Conservation (phyloP, 2,888 invertebrate species). For the Dasysyrphus tricinctus region DNA sequence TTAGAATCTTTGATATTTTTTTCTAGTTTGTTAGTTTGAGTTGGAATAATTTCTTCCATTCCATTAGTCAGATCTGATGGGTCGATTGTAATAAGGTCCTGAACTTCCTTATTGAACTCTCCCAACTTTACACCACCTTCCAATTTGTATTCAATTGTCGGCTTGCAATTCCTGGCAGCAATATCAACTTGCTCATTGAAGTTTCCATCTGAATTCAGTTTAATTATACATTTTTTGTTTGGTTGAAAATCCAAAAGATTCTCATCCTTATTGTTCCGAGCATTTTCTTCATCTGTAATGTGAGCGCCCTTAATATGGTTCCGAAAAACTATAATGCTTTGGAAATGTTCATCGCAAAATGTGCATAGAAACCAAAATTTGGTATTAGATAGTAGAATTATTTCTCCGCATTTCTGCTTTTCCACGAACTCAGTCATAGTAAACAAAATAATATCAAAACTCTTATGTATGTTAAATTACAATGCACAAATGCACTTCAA, state of each 20-base stretch:
- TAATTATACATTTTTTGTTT: neutral
- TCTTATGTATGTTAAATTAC: too few species aligned
- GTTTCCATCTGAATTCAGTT: neutral
- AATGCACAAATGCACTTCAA: too few species aligned
- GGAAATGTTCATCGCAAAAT: slow-evolving; percentile 9
- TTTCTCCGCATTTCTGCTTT: slow-evolving; percentile 26
- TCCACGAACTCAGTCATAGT: too few species aligned
- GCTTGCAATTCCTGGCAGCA: neutral
- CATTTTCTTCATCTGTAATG: neutral
- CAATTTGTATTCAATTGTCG: neutral
- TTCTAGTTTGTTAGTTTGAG: neutral
- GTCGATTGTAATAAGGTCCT: neutral
- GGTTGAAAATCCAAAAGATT: neutral
- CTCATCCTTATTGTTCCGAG: neutral
- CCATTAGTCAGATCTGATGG: neutral
- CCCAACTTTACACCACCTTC: neutral
- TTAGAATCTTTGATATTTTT: neutral
- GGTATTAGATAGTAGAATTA: neutral
- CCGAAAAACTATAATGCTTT: slow-evolving; percentile 1
- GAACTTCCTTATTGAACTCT: neutral
- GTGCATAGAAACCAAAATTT: slow-evolving; percentile 10
- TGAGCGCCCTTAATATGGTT: neutral
- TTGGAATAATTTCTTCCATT: neutral
- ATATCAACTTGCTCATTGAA: neutral
- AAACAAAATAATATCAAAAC: too few species aligned